Conservation (phyloP, 2,888 invertebrate species). For the Morinoia aosen region DNA sequence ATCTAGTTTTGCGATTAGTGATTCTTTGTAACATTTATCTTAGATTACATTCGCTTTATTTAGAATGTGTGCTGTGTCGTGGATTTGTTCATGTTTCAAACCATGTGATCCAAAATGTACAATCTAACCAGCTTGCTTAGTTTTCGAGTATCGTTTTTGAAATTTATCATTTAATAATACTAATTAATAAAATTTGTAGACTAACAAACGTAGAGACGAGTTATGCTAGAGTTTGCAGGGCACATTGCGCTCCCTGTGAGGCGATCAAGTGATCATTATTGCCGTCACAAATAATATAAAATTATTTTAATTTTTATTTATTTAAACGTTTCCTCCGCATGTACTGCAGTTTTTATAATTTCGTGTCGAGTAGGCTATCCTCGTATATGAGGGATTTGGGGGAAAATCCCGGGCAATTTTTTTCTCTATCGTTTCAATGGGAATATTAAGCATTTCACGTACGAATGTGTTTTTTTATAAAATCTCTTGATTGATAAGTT, state of each 20-base stretch:
- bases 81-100: not conserved
- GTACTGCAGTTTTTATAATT: not conserved
- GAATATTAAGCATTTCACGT: too few relatives aligned
- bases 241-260: not conserved
- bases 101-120: not conserved
- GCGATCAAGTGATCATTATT: too few relatives aligned
- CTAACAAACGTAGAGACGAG: not conserved
- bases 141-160: not conserved
- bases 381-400: too few relatives aligned
- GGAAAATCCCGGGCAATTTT: too few relatives aligned
- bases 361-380: not conserved
- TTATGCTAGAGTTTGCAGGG: not conserved
- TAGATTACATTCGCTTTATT: not conserved
- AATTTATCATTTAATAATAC: not conserved
- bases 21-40: not conserved
- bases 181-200: not conserved
- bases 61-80: not conserved
- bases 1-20: not conserved
- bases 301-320: too few relatives aligned
- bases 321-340: not conserved
- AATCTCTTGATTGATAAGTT: too few relatives aligned
- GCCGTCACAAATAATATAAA: too few relatives aligned
- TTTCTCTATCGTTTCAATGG: too few relatives aligned
- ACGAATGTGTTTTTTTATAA: too few relatives aligned
- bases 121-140: not conserved